Percentiles rank a stretch among this genome's conserved stretches.
These are phyloP conservation scores for Escarpia spicata DNA, from an alignment of 2,888 invertebrate genomes.

Conservation along the genomic window DNA sequence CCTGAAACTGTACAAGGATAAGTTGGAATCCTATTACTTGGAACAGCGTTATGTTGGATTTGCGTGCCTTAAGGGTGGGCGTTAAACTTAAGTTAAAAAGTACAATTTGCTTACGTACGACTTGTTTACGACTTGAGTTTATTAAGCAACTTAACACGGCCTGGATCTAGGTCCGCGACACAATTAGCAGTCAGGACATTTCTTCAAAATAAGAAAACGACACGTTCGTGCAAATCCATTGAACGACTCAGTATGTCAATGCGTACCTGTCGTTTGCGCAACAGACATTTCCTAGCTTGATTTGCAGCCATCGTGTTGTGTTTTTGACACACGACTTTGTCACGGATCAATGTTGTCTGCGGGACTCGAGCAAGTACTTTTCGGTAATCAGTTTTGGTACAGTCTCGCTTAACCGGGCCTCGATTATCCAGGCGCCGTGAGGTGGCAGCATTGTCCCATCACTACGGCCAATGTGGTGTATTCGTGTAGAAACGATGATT, in stretches of 20 bases:
- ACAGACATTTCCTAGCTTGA: background rate
- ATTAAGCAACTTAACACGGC: background rate
- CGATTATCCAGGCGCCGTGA: too few species aligned
- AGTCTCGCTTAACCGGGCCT: too few species aligned
- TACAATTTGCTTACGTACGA: background rate
- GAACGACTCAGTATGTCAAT: background rate
- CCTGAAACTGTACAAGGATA: too few species aligned
- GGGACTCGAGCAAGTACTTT: background rate
- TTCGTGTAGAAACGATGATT: too few species aligned
- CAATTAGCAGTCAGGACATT: background rate
- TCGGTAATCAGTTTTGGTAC: background rate
- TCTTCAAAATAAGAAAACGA: background rate
- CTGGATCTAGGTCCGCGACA: background rate
- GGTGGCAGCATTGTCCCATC: background rate
- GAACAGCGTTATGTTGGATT: too few species aligned
- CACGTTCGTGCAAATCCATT: background rate
- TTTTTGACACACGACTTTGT: background rate
- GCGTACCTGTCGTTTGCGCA: background rate
- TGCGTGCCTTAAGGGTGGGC: too few species aligned
- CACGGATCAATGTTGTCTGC: background rate
- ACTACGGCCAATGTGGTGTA: background rate
- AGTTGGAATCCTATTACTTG: too few species aligned
- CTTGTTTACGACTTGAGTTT: background rate
- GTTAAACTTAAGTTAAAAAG: background rate
- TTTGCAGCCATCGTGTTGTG: slow-evolving; percentile 8